Evolutionary conservation across 2,888 invertebrate genomes (phyloP).

Genomic region (Encarsia formosa): DNA sequence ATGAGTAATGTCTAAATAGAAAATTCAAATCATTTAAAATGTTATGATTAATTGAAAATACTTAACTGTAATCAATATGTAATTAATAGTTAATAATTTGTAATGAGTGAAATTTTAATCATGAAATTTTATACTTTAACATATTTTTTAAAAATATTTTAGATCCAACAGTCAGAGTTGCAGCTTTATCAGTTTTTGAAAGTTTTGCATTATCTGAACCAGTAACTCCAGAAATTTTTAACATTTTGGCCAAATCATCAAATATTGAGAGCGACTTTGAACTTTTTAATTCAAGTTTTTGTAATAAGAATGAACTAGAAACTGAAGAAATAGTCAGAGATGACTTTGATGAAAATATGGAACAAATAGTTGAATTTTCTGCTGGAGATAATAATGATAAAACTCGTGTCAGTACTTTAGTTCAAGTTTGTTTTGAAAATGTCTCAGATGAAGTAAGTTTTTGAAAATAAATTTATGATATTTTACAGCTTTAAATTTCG

Average conservation of each 20-base stretch:
- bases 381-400: slow-evolving; percentile 21
- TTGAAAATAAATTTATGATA: too few species aligned
- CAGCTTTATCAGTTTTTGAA: slow-evolving; percentile 69
- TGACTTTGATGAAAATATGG: slow-evolving; percentile 14
- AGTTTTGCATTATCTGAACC: slow-evolving; percentile 66
- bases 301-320: slow-evolving; percentile 21
- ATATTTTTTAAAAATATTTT: slow-evolving; percentile 33
- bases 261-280: slow-evolving; percentile 6
- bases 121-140: too few species aligned
- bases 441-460: slow-evolving; percentile 38
- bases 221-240: slow-evolving; percentile 61
- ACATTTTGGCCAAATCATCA: slow-evolving; percentile 52
- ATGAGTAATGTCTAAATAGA: too few species aligned
- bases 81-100: too few species aligned
- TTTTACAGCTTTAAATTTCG: not conserved
- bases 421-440: slow-evolving; percentile 54
- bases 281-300: slow-evolving; percentile 10
- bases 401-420: slow-evolving; percentile 26
- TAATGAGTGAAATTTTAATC: too few species aligned
- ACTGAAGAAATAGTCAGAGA: slow-evolving; percentile 20
- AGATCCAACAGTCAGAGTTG: slow-evolving; percentile 71
- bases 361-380: slow-evolving; percentile 15
- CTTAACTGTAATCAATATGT: too few species aligned
- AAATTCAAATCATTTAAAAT: too few species aligned
- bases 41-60: too few species aligned